Percentiles rank a stretch among this genome's conserved stretches.
These are phyloP conservation scores for human (Homo sapiens) DNA, from an alignment of 2,113 vertebrate species.

Conservation along the genomic window DNA sequence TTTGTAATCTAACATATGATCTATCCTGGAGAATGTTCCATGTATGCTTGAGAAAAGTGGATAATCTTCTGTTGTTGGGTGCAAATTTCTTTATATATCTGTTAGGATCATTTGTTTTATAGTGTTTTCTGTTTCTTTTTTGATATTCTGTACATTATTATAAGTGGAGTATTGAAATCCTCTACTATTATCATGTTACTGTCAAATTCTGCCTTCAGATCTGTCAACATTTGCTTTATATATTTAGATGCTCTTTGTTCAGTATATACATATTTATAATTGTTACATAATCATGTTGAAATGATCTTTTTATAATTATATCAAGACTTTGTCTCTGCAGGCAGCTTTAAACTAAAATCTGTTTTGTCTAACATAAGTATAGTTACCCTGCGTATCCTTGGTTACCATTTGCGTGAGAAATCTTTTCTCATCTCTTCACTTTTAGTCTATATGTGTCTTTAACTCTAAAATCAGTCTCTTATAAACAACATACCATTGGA, in stretches of 20 bases:
- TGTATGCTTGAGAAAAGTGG: neutral
- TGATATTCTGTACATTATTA: neutral
- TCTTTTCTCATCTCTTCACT: neutral
- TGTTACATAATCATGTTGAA: neutral
- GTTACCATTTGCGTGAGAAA: neutral
- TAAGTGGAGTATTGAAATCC: neutral
- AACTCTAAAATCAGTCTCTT: neutral
- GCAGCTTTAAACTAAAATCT: neutral
- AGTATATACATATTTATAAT: neutral
- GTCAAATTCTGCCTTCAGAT: neutral
- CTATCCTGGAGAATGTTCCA: neutral
- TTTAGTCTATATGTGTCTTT: neutral
- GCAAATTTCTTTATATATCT: neutral
- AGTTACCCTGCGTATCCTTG: neutral
- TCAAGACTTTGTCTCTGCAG: neutral
- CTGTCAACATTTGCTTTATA: neutral
- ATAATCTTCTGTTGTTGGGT: neutral
- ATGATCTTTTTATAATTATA: neutral
- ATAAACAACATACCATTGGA: neutral
- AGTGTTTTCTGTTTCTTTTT: neutral
- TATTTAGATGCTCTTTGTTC: neutral
- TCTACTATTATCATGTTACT: neutral
- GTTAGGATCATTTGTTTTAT: neutral
- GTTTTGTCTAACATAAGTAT: neutral
- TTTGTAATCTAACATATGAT: neutral